Conservation (phyloP, 1,140 invertebrate genomes). For the Drosophila obscura region DNA sequence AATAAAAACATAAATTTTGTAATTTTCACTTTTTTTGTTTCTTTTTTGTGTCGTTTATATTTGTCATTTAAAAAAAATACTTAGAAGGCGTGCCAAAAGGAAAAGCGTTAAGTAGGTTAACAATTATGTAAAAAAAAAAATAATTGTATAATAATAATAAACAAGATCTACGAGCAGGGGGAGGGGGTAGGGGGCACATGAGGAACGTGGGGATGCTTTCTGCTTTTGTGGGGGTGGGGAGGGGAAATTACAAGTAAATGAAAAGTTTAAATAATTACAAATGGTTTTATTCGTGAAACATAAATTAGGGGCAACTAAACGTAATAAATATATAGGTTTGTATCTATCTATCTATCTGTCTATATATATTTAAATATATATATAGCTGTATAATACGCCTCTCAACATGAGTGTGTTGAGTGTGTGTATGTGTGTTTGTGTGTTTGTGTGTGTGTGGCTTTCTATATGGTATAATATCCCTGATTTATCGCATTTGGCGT, state of each 20-base stretch:
- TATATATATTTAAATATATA: conserved; percentile 33
- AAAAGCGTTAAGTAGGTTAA: conserved; percentile 29
- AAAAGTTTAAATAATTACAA: conserved; percentile 56
- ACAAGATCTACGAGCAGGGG: conserved; percentile 12
- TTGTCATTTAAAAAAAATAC: conserved; percentile 56
- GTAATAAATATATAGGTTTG: conserved; percentile 49
- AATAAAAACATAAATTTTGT: conserved; percentile 32
- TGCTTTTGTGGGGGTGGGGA: neutral
- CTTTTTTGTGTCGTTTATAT: conserved; percentile 36
- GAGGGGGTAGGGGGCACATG: neutral
- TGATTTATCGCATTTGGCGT: conserved; percentile 70
- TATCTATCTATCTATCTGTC: conserved; percentile 22
- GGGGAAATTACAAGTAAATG: conserved; percentile 17
- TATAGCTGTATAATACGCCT: neutral
- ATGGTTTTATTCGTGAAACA: conserved; percentile 46
- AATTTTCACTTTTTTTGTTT: conserved; percentile 38
- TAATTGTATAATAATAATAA: conserved; percentile 24
- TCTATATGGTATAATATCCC: conserved; percentile 53
- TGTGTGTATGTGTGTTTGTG: conserved; percentile 5
- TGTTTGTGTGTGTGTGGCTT: conserved; percentile 7
- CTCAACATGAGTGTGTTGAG: neutral
- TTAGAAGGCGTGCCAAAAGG: conserved; percentile 46
- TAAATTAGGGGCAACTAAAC: conserved; percentile 55
- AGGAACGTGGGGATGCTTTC: no score
- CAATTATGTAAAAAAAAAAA: conserved; percentile 30